Conservation (phyloP, 2,888 invertebrate species). For the Heteropelma amictum region DNA sequence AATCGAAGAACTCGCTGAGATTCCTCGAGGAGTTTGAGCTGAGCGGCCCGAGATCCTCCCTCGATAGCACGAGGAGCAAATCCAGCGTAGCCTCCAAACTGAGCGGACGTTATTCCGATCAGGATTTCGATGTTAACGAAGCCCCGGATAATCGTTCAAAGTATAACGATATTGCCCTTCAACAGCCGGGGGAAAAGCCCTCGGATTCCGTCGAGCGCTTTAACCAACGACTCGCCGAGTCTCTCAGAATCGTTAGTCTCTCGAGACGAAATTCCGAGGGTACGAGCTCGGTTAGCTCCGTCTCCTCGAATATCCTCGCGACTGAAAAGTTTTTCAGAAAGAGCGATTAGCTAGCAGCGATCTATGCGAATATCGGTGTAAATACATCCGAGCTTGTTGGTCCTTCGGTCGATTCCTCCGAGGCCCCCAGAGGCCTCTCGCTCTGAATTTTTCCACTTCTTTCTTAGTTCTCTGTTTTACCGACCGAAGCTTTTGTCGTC, state of each 20-base stretch:
- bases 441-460: too few relatives aligned
- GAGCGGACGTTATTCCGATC: constrained; percentile 60
- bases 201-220: constrained; percentile 56
- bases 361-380: constrained; percentile 20
- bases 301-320: constrained; percentile 59
- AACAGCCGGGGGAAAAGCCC: constrained; percentile 54
- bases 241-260: constrained; percentile 60
- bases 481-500: neutral
- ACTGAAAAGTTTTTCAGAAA: constrained; percentile 64
- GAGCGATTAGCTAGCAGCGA: constrained; percentile 59
- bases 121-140: constrained; percentile 61
- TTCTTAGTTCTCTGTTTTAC: neutral
- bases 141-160: constrained; percentile 62
- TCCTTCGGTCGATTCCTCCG: too few relatives aligned
- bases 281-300: constrained; percentile 59
- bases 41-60: constrained; percentile 63
- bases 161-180: constrained; percentile 62
- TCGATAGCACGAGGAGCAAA: constrained; percentile 61
- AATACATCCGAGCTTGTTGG: too few relatives aligned
- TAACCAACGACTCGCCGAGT: constrained; percentile 57
- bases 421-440: too few relatives aligned
- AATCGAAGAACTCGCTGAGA: constrained; percentile 68
- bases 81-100: constrained; percentile 61
- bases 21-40: constrained; percentile 63
- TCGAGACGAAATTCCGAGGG: constrained; percentile 66